Conservation (phyloP, 2,888 invertebrate genomes). For the Loripinus fragilis region DNA sequence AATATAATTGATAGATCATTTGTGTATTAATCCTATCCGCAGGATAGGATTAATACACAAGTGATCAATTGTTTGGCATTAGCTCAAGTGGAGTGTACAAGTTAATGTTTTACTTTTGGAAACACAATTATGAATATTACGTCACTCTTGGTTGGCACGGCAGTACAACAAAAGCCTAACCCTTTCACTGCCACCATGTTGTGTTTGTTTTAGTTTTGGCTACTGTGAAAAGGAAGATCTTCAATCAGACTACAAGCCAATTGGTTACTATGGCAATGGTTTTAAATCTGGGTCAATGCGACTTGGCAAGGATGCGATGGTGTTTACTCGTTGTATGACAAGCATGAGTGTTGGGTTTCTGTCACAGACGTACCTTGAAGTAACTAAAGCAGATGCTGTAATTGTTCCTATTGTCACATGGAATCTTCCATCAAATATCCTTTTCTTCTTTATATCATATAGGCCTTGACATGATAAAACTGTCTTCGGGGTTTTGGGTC, state of each 20-base stretch:
- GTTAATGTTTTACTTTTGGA: too few relatives aligned
- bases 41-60: too few relatives aligned
- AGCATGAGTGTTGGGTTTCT: constrained; percentile 79
- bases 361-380: constrained; percentile 79
- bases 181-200: too few relatives aligned
- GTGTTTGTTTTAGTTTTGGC: constrained; percentile 78
- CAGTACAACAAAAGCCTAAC: too few relatives aligned
- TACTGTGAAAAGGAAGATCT: constrained; percentile 76
- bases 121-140: too few relatives aligned
- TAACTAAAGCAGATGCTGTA: constrained; percentile 77
- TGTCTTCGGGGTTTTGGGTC: too few relatives aligned
- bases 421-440: constrained; percentile 76
- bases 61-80: too few relatives aligned
- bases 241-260: constrained; percentile 75
- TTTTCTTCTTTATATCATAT: constrained; percentile 56
- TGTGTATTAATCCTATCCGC: too few relatives aligned
- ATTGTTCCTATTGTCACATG: constrained; percentile 80
- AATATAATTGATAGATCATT: too few relatives aligned
- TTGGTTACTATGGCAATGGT: constrained; percentile 82
- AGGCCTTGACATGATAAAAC: too few relatives aligned
- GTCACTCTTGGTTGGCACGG: too few relatives aligned
- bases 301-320: constrained; percentile 81
- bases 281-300: constrained; percentile 83
- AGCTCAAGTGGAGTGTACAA: too few relatives aligned
- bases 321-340: constrained; percentile 74